Base-by-base conservation (phyloP, 2,888 invertebrate genomes). In the Drosophila leonis region DNA sequence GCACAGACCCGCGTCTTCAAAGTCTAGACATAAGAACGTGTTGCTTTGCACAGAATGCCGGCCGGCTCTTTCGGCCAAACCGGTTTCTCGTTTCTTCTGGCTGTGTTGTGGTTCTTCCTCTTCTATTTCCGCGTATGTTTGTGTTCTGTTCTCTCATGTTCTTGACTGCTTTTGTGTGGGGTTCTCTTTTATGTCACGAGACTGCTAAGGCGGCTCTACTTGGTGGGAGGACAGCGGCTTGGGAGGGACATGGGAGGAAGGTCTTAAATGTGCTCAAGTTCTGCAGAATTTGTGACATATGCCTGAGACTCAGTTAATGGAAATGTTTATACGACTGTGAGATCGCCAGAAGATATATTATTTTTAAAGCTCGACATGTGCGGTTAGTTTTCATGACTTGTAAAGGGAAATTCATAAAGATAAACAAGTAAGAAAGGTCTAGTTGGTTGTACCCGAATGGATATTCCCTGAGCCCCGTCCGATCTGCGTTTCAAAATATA, bases 41-140 rank as follows among this genome's bases (percentile, higher is more conserved):
- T 70, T 57, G 61, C 56, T 24, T 62, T 61, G 68, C 72, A 66
- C 69, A 84, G 72, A 82, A 83, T 56, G 88, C 88, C 88, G 85
- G 85, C 85, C 85, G 85, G 85, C 84, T 75, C 65, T 74, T 79
- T 80, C 57, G 46, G 64, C 60, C 62, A 73, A 85, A 85, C 84
- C 80, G 87, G 84, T 85, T 84, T 87, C 63, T 66, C 2, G 46
- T 71, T 73, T 68, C 78, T 60, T 49, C 62, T 66, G 60, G 39
- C 27, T 54, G 7, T 82, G 74, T 74, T 78, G 41, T 74, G 64
- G 46, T 64, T 78, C 68, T 78, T 66, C 72, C 33, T 64, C 57
- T 49, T 61, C 59, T 44, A 55, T 65, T 41, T 64, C 44, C 39
- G 31, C 31, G 24, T 52, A 39, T 59, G 37, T 39, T 41, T 52